Evolutionary conservation across 2,888 invertebrate genomes (phyloP).

Genomic region (Eupithecia subfuscata): DNA sequence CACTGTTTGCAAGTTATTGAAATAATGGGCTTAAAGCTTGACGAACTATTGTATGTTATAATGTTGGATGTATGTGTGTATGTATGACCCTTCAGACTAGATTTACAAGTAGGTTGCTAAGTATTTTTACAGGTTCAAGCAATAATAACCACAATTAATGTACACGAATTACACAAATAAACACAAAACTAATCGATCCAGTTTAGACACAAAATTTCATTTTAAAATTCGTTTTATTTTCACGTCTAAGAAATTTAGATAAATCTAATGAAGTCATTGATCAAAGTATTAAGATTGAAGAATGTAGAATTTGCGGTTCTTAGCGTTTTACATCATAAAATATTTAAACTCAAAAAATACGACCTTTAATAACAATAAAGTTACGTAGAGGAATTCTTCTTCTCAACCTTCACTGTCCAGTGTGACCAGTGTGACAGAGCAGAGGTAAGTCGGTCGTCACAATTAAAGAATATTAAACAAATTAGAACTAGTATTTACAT

Average conservation of each 20-base stretch:
- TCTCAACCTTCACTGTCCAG: no score
- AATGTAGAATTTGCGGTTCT: no score
- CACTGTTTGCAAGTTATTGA: neutral
- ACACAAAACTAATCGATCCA: neutral
- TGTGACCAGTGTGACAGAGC: no score
- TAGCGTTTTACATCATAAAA: no score
- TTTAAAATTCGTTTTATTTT: neutral
- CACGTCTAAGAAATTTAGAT: neutral
- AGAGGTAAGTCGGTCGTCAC: no score
- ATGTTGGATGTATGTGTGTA: conserved; percentile 8
- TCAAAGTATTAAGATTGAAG: neutral
- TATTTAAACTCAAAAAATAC: no score
- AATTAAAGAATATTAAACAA: no score
- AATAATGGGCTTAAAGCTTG: neutral
- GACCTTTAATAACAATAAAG: no score
- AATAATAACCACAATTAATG: neutral
- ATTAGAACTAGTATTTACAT: no score
- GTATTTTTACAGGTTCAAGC: neutral
- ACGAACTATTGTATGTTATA: neutral
- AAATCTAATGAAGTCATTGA: neutral
- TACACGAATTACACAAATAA: neutral
- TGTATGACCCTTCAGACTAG: neutral
- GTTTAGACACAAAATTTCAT: neutral
- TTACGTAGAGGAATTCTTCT: no score
- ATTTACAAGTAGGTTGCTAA: neutral